Conservation (phyloP, 2,888 invertebrate genomes). For the Tinea semifulvella region DNA sequence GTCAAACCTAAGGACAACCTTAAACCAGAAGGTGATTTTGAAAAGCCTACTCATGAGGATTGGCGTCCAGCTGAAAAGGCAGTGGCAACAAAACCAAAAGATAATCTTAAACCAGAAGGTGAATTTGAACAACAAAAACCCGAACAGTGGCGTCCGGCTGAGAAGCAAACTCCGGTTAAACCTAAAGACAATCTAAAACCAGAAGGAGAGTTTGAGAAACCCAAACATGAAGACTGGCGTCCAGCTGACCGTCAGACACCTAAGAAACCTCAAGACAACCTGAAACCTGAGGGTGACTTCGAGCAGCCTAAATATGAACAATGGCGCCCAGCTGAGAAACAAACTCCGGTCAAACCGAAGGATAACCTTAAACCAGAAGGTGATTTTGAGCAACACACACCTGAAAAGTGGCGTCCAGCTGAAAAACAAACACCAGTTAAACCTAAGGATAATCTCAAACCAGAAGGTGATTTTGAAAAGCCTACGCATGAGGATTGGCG, state of each 20-base stretch:
- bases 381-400: conserved; percentile 43
- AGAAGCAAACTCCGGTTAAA: conserved; percentile 27
- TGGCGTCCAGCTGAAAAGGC: conserved; percentile 59
- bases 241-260: conserved; percentile 35
- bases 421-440: conserved; percentile 40
- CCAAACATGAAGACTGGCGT: conserved; percentile 35
- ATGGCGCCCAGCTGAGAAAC: conserved; percentile 41
- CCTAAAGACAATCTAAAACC: conserved; percentile 45
- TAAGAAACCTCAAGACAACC: conserved; percentile 55
- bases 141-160: conserved; percentile 43
- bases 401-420: conserved; percentile 40
- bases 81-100: conserved; percentile 46
- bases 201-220: conserved; percentile 55
- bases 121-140: conserved; percentile 59
- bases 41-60: conserved; percentile 47
- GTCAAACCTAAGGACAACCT: conserved; percentile 57
- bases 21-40: conserved; percentile 61
- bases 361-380: conserved; percentile 65
- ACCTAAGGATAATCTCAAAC: conserved; percentile 39
- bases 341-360: conserved; percentile 25
- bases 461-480: conserved; percentile 43
- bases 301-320: conserved; percentile 43
- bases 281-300: conserved; percentile 70
- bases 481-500: conserved; percentile 34
- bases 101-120: conserved; percentile 68